Evolutionary conservation across 2,113 vertebrate genomes (phyloP), one percentile per base, ranked within the genome.

Genomic region (Melanostigma gelatinosum): DNA sequence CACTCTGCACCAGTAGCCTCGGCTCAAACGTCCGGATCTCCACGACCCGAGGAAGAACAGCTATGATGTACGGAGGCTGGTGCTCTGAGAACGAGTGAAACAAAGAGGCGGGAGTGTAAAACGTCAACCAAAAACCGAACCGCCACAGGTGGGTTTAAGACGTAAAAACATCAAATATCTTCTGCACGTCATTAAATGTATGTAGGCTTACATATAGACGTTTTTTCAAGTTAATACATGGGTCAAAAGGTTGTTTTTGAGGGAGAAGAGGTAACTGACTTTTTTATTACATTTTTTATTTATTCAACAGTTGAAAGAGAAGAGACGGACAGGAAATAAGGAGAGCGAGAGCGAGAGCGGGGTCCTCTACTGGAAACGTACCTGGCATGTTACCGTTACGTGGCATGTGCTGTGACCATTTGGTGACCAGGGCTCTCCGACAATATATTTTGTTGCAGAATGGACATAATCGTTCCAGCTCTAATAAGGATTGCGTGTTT

Each of bases 1-100:
- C 97, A 12, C 97, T 99, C 95, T 99, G 98, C 42, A 99, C 98
- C 87, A 99, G 94, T 85, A 99, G 95, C 63, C 97, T 93, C 0
- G 98, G 98, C 34, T 99, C 97, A 1, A 99, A 96, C 0, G 98
- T 99, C 58, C 98, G 95, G 87, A 99, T 98, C 94, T 99, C 98
- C 88, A 99, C 97, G 0, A 98, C 98, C 0, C 98, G 95, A 0
- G 98, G 97, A 75, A 99, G 93, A 67, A 99, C 98, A 0, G 98
- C 97, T 10, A 99, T 96, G 91, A 99, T 99, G 92, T 99, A 99
- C 0, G 98, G 98, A 75, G 97, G 96, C 93, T 99, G 98, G 82
- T 99, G 96, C 62, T 99, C 98, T 99, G 77, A 8, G 44, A 32
- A 86, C 2, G 11, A 42, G 12, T 9, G 22, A 27, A 8, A 42